A percentile compares a stretch with the other conserved stretches of the same genome.
Conservation (phyloP, 2,113 vertebrate genomes). For the Pseudolaguvia tuberculata region DNA sequence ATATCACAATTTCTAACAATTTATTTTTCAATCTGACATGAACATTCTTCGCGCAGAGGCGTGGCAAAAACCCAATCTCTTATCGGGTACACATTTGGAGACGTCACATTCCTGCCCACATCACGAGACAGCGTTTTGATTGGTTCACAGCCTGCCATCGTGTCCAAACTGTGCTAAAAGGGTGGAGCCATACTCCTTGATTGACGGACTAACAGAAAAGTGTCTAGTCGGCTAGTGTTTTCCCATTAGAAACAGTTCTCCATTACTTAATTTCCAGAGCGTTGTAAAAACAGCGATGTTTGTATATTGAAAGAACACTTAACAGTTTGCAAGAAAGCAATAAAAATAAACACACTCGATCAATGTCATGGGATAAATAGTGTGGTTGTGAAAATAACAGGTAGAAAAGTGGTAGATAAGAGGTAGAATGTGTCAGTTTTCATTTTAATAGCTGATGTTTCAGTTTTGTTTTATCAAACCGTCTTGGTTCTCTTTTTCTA, state of each 20-base stretch:
- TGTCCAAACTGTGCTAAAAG: slow-evolving; percentile 47
- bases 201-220: not conserved
- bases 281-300: not conserved
- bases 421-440: too few relatives aligned
- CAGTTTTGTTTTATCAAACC: too few relatives aligned
- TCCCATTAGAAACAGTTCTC: not conserved
- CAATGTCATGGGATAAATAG: not conserved
- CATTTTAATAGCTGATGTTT: too few relatives aligned
- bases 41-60: slow-evolving; percentile 59
- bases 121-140: slow-evolving; percentile 29
- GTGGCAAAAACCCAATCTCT: slow-evolving; percentile 58
- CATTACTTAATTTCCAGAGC: not conserved
- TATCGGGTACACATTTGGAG: slow-evolving; percentile 40
- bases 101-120: slow-evolving; percentile 47
- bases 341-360: not conserved
- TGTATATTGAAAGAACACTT: not conserved
- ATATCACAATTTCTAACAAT: slow-evolving; percentile 19
- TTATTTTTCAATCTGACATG: slow-evolving; percentile 47
- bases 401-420: too few relatives aligned
- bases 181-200: slow-evolving; percentile 32
- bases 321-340: not conserved
- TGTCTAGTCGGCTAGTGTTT: not conserved
- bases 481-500: too few relatives aligned
- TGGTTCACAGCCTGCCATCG: slow-evolving; percentile 35
- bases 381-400: not conserved